Evolutionary conservation across 1,140 invertebrate species (phyloP), one percentile per base, ranked within the genome.

Genomic region (Grapholita molesta): DNA sequence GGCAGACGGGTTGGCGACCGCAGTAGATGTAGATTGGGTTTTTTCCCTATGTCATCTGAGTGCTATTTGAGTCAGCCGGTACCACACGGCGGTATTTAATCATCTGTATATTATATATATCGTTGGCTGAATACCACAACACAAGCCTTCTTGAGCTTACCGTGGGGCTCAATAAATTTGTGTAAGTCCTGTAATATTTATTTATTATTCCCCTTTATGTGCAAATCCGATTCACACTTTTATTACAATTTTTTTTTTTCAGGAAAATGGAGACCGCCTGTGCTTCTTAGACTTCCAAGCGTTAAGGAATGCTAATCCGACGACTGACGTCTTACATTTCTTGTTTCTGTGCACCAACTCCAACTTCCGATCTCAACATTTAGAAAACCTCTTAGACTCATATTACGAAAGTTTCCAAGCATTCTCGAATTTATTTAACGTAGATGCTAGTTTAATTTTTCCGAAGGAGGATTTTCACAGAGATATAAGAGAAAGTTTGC

Each of bases 231-330:
- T n/a, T n/a, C n/a, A n/a, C n/a, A 64, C 35, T 66, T 28, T 70
- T 25, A 24, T 5, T 42, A 4, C 21, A 8, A 18, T 7, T 69
- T 21, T 53, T 24, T 75, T 71, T 64, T 52, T 89, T 86, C 82
- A 90, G 88, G 77, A 73, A n/a, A 66, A 70, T 2, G 71, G 70
- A 18, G 53, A 74, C 21, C 70, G 81, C 69, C 53, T 89, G 18
- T 86, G 85, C 25, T 89, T 91, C 48, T 65, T 91, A 61, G 89
- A 91, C 64, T 91, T 84, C 48, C 89, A 91, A 82, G 80, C 82
- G 24, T 81, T 89, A 79, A 70, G 89, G 5, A 86, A 83, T 52
- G 75, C 83, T 7, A 86, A 69, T 69, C 87, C 89, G 7, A 72
- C 76, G 1, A 85, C 82, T 7, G 87, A 91, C 35, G 77, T 91